phyloP scores from a whole-genome alignment of 2,113 vertebrate species.

The Mesocricetus auratus region DNA sequence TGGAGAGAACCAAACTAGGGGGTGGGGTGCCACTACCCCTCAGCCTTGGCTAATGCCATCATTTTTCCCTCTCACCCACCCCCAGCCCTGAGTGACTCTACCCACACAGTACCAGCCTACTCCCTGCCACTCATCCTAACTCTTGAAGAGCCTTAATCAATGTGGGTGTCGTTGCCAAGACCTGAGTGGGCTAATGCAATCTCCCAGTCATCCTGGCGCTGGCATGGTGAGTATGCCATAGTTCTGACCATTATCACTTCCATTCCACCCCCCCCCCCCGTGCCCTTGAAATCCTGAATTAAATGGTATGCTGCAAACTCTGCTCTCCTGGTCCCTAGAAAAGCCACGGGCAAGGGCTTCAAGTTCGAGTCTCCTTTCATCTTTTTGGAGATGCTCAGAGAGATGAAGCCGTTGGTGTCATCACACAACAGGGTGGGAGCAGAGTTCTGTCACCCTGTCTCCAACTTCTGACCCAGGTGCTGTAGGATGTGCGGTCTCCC shows the following conservation, averaged over 20 bases:
- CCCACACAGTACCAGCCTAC: not conserved
- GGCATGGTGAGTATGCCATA: fast-evolving
- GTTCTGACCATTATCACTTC: not conserved
- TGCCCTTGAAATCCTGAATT: not conserved
- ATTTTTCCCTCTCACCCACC: not conserved
- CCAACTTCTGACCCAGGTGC: not conserved
- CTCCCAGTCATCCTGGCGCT: fast-evolving
- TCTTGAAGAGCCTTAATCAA: not conserved
- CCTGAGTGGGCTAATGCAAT: not conserved
- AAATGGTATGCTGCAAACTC: not conserved
- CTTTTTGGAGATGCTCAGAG: not conserved
- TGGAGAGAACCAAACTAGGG: not conserved
- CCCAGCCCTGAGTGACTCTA: too few relatives aligned
- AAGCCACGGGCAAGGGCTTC: not conserved
- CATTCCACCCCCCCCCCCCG: not conserved
- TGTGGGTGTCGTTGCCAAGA: not conserved
- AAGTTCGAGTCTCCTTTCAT: not conserved
- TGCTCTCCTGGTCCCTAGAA: not conserved
- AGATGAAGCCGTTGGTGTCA: not conserved
- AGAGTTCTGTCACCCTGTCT: too few relatives aligned
- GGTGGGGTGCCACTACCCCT: not conserved
- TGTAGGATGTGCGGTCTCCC: not conserved
- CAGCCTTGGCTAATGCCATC: too few relatives aligned
- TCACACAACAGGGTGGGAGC: not conserved
- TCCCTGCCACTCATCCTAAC: not conserved